These are phyloP conservation scores for Synergus japonicus DNA, from an alignment of 2,888 invertebrate genomes.

Conservation along the genomic window DNA sequence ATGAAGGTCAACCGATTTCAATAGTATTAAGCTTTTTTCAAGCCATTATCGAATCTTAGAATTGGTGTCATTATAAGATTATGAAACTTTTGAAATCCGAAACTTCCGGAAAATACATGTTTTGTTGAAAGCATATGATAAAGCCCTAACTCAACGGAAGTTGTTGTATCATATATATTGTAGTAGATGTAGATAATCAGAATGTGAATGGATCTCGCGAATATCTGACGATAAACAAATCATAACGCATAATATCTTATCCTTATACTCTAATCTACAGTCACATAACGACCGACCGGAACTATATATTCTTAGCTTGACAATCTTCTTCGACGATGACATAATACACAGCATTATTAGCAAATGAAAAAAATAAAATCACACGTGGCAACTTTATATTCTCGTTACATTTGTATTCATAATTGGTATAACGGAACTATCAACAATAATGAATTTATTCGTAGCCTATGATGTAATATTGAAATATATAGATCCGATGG, in stretches of 20 bases:
- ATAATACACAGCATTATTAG: constrained; percentile 8
- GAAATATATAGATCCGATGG: neutral
- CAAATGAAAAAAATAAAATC: constrained; percentile 1
- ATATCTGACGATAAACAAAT: constrained; percentile 34
- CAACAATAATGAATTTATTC: neutral
- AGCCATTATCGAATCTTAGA: neutral
- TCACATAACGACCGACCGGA: constrained; percentile 34
- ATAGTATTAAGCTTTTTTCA: neutral
- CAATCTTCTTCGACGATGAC: constrained; percentile 35
- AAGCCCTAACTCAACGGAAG: constrained; percentile 5
- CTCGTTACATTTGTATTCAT: neutral
- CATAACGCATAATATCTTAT: constrained; percentile 29
- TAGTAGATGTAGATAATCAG: neutral
- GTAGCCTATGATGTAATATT: neutral
- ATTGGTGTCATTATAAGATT: neutral
- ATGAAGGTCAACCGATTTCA: neutral
- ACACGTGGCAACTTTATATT: neutral
- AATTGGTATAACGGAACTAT: constrained; percentile 3
- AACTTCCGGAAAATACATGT: constrained; percentile 5
- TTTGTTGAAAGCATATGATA: neutral
- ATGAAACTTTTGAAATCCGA: neutral
- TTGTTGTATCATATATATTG: constrained; percentile 4
- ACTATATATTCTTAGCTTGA: neutral
- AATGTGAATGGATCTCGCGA: constrained; percentile 14
- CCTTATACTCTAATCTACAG: constrained; percentile 15